Conservation (phyloP, 2,797 vertebrate species). For the Amazona ochrocephala region DNA sequence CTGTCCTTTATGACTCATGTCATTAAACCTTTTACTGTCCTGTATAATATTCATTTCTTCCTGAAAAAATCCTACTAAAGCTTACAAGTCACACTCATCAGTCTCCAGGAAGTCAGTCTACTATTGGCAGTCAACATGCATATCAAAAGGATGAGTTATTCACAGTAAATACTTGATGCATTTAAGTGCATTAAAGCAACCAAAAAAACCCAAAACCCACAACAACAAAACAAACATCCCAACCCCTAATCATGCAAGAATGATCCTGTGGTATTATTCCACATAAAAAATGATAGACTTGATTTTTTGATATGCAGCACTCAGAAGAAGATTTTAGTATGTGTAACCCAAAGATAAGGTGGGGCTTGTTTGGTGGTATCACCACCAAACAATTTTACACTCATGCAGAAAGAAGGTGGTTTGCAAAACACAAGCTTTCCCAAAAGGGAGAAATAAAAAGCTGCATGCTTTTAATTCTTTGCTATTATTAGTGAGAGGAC, state of each 20-base stretch:
- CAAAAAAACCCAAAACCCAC: not conserved
- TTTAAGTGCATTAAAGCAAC: not conserved
- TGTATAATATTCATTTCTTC: not conserved
- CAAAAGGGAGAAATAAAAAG: not conserved
- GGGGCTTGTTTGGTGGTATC: not conserved
- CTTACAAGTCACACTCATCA: not conserved
- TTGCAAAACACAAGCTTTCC: not conserved
- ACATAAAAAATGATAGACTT: not conserved
- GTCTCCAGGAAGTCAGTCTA: not conserved
- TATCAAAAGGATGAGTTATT: not conserved
- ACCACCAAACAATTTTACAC: not conserved
- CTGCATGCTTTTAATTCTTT: not conserved
- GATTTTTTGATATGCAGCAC: not conserved
- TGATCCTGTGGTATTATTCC: not conserved
- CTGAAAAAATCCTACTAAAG: not conserved
- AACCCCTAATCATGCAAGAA: not conserved
- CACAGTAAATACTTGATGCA: not conserved
- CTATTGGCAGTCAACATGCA: not conserved
- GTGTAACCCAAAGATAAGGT: not conserved
- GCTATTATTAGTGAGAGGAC: not conserved
- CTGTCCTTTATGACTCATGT: accelerated
- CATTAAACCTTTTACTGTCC: not conserved
- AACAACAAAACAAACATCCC: not conserved
- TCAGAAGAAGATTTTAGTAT: not conserved
- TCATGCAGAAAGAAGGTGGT: not conserved